Percentiles rank a stretch among this genome's conserved stretches.
Conservation (phyloP, 1,140 invertebrate genomes). For the Zaprionus ghesquierei region DNA sequence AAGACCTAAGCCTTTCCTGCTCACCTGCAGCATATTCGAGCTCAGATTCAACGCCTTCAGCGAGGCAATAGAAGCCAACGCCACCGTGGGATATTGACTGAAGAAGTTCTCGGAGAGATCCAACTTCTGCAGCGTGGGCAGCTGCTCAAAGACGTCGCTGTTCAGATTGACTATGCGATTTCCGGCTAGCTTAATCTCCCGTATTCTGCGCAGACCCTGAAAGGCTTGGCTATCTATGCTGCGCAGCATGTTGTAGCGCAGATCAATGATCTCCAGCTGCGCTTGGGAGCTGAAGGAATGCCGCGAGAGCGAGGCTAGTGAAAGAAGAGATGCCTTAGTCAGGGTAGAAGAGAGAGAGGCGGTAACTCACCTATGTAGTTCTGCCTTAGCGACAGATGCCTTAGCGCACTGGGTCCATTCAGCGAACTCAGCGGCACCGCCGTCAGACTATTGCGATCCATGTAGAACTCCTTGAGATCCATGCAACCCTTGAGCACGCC, state of each 20-base stretch:
- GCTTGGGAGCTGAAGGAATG: constrained; percentile 87
- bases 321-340: not conserved
- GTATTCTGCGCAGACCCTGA: constrained; percentile 86
- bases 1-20: not conserved
- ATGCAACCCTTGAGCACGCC: constrained; percentile 92
- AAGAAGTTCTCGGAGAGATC: constrained; percentile 94
- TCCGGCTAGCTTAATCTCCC: constrained; percentile 88
- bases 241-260: constrained; percentile 89
- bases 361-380: constrained; percentile 91
- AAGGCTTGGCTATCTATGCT: constrained; percentile 90
- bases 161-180: constrained; percentile 91
- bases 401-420: constrained; percentile 89
- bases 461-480: constrained; percentile 88
- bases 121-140: constrained; percentile 88
- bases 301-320: constrained; percentile 85
- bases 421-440: constrained; percentile 89
- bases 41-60: constrained; percentile 91
- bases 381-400: constrained; percentile 88
- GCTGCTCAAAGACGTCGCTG: constrained; percentile 90
- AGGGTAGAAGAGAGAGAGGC: not conserved
- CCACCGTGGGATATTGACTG: constrained; percentile 89
- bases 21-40: constrained; percentile 89
- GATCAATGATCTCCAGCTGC: constrained; percentile 88
- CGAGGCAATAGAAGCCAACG: constrained; percentile 87
- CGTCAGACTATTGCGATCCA: constrained; percentile 89